phyloP scores from a whole-genome alignment of 2,888 invertebrate species.

The Cheilosia vulpina region DNA sequence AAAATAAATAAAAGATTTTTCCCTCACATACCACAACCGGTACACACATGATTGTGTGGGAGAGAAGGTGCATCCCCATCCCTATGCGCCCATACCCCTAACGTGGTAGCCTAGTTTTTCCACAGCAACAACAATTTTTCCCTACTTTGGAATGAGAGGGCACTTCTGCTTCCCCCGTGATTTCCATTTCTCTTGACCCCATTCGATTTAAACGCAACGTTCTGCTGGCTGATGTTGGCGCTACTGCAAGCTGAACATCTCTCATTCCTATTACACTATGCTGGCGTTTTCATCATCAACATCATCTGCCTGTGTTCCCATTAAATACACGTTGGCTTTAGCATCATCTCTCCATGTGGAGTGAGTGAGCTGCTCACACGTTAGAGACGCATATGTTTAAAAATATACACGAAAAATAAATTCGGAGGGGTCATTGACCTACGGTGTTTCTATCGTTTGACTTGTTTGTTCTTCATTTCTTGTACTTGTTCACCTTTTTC shows the following conservation, averaged over 20 bases:
- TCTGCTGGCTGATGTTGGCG: conserved; percentile 11
- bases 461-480: conserved; percentile 18
- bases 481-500: conserved; percentile 13
- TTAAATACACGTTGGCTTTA: conserved; percentile 26
- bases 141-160: conserved; percentile 17
- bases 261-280: conserved; percentile 28
- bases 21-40: background rate
- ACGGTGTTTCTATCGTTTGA: conserved; percentile 30
- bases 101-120: conserved; percentile 46
- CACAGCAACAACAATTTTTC: conserved; percentile 21
- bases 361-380: conserved; percentile 10
- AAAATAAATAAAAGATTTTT: conserved; percentile 21
- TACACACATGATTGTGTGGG: background rate
- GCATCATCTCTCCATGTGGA: conserved; percentile 1
- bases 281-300: conserved; percentile 5
- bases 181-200: conserved; percentile 71
- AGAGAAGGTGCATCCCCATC: conserved; percentile 21
- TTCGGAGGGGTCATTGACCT: conserved; percentile 52
- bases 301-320: conserved; percentile 30
- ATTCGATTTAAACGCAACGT: conserved; percentile 52
- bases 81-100: background rate
- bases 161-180: conserved; percentile 51
- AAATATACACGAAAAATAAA: conserved; percentile 43
- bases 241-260: conserved; percentile 10
- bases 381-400: conserved; percentile 42